Conservation (phyloP, 35 echinoderm and acorn worm species). For the Chiridota heheva region DNA sequence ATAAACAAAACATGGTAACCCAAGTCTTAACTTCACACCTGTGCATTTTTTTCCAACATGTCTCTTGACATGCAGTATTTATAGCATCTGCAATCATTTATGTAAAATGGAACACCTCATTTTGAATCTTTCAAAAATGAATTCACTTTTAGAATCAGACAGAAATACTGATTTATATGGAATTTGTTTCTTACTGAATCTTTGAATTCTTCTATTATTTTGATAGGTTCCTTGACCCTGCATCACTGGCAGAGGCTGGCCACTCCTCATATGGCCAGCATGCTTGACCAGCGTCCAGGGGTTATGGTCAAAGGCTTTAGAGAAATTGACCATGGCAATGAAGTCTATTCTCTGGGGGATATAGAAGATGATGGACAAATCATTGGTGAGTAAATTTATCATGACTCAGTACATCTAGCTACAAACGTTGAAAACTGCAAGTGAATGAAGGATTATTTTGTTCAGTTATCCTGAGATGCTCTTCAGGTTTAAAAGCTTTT, state of each 20-base stretch:
- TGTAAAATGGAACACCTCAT: too few species aligned
- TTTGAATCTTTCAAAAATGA: too few species aligned
- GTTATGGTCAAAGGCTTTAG: slow-evolving; percentile 92
- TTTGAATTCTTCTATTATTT: slow-evolving; percentile 5
- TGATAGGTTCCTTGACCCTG: slow-evolving; percentile 84
- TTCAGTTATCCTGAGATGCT: not conserved
- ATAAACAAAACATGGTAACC: too few species aligned
- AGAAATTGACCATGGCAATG: slow-evolving; percentile 65
- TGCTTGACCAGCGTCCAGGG: slow-evolving; percentile 86
- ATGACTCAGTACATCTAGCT: not conserved
- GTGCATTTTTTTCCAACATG: too few species aligned
- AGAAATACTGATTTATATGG: too few species aligned
- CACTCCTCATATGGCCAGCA: slow-evolving; percentile 97
- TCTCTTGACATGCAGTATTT: too few species aligned
- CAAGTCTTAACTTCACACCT: too few species aligned
- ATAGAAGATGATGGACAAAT: slow-evolving; percentile 92
- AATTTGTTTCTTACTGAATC: too few species aligned
- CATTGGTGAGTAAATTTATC: slow-evolving; percentile 41
- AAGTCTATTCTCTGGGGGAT: slow-evolving; percentile 71
- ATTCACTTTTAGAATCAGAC: too few species aligned
- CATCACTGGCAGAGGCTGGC: slow-evolving; percentile 98
- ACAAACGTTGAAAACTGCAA: not conserved
- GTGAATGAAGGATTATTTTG: not conserved
- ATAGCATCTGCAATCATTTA: too few species aligned
- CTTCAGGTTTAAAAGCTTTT: not conserved